These are phyloP conservation scores for Nasonia longicornis DNA, from an alignment of 1,140 invertebrate species.

Conservation along the genomic window DNA sequence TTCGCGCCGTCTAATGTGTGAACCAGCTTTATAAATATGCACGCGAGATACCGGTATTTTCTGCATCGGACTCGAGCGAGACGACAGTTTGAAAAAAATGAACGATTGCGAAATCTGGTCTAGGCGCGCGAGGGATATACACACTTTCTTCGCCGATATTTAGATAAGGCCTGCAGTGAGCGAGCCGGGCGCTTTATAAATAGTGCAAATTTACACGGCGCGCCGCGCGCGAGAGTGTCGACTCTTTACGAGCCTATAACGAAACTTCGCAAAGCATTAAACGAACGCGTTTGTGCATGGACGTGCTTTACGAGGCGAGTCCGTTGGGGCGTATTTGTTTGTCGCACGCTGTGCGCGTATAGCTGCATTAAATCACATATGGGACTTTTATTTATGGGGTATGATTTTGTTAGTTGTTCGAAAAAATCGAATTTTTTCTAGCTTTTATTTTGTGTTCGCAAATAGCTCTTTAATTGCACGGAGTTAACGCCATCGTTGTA, in stretches of 20 bases:
- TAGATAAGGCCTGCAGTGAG: neutral
- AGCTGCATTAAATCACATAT: too few species aligned
- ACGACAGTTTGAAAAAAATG: neutral
- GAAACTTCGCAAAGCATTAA: neutral
- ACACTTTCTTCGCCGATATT: slow-evolving; percentile 15
- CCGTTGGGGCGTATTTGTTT: neutral
- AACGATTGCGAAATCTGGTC: slow-evolving; percentile 2
- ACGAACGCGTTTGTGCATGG: neutral
- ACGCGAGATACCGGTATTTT: slow-evolving; percentile 22
- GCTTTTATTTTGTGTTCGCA: too few species aligned
- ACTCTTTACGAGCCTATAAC: neutral
- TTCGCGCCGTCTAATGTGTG: too few species aligned
- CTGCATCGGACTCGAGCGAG: neutral
- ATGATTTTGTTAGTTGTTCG: too few species aligned
- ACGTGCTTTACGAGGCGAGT: neutral
- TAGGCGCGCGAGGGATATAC: neutral
- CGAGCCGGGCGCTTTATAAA: neutral
- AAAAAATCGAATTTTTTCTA: too few species aligned
- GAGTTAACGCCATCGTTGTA: too few species aligned
- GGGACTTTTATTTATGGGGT: too few species aligned
- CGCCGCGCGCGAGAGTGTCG: neutral
- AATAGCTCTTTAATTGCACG: too few species aligned
- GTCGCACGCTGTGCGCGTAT: neutral
- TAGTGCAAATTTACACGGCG: neutral
- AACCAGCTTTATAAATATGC: neutral